Base-by-base conservation (phyloP, 2,113 vertebrate genomes). In the Syngnathus floridae region DNA sequence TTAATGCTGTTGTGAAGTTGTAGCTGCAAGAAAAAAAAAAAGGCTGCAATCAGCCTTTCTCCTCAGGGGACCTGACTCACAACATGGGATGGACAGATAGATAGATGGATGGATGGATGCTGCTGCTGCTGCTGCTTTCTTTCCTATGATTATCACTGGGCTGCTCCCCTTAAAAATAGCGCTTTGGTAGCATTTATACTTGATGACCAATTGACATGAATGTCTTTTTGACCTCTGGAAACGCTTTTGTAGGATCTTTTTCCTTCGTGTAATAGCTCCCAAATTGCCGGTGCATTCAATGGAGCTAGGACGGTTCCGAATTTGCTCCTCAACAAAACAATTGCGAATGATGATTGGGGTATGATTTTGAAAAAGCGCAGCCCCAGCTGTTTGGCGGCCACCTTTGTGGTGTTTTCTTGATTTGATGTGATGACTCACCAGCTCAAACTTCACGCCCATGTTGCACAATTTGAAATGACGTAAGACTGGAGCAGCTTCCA, bases 31-130 rank as follows among this genome's bases (percentile, higher is more conserved):
- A 41, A 41, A 13, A 38, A 38, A 43, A 7, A 46, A 43, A 58
- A 46, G 14, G 52, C 59, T 57, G 74, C 70, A 66, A 52, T 21
- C 26, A 68, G 64, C 38, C 26, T 57, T 66, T 11, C 51, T 75
- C 63, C 63, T 17, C 2, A 43, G 45, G 26, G 31, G 17, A 61
- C n/a, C 62, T 66, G 65, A 65, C 38, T 40, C 48, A 41, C 3
- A 43, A 22, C 17, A 57, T 66, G 40, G 46, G 60, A 26, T 26
- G 26, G 2, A 26, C 2, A 2, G 26, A 26, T 26, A 2, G 26
- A 26, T 26, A 2, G 26, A 26, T 26, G 26, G 26, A 26, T 26
- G 26, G 26, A 26, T 26, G 26, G 26, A 26, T 26, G 26, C 2
- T 31, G 26, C 22, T 22, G 26, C 2, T 31, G 26, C 38, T 41